These are phyloP conservation scores for Etheostoma cragini DNA, from an alignment of 2,113 vertebrate species.

Conservation along the genomic window DNA sequence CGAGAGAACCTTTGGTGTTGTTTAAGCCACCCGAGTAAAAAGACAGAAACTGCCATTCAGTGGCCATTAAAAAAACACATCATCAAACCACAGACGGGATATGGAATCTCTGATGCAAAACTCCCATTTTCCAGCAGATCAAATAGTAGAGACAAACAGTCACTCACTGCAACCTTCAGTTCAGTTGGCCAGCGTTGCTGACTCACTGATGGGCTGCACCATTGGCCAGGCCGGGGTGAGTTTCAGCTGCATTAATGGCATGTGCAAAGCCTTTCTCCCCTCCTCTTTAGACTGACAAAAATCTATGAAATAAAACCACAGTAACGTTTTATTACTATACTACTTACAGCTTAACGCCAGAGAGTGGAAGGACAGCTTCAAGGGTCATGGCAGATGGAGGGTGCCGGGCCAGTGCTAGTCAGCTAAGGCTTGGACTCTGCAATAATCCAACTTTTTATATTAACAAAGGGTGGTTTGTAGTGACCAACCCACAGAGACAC, in stretches of 20 bases:
- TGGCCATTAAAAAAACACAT: slow-evolving; percentile 32
- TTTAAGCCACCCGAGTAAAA: slow-evolving; percentile 27
- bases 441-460: neutral
- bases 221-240: neutral
- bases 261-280: neutral
- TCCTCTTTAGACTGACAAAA: neutral
- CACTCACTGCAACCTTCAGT: slow-evolving; percentile 36
- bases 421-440: neutral
- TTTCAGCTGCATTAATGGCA: neutral
- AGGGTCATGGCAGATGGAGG: neutral
- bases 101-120: slow-evolving; percentile 20
- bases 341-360: no score
- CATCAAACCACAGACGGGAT: neutral
- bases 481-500: neutral
- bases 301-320: neutral
- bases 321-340: no score
- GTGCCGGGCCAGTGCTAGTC: neutral
- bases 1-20: slow-evolving; percentile 46
- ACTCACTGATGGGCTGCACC: neutral
- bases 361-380: neutral
- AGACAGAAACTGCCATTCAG: slow-evolving; percentile 64
- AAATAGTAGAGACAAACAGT: slow-evolving; percentile 25
- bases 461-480: neutral
- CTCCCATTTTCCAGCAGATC: neutral
- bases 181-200: neutral